These are phyloP conservation scores for Tenebrio molitor DNA, from an alignment of 1,140 invertebrate genomes.

Conservation along the genomic window DNA sequence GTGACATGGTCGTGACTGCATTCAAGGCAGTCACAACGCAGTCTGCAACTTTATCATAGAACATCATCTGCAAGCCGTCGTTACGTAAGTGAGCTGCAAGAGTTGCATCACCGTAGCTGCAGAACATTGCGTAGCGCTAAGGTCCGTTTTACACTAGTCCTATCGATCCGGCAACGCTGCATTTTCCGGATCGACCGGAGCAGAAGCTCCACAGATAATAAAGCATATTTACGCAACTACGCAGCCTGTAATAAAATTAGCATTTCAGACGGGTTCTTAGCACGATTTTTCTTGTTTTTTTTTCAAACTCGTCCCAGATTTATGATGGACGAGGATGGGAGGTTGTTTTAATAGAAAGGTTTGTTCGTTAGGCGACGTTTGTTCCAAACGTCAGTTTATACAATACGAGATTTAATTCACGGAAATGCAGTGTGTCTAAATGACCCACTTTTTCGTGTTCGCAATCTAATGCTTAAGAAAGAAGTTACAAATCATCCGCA, in stretches of 20 bases:
- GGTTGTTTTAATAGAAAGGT: not conserved
- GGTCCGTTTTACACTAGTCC: not conserved
- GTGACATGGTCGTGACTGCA: slow-evolving; percentile 34
- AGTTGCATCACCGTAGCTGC: not conserved
- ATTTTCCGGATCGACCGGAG: slow-evolving; percentile 1
- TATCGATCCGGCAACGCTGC: no score
- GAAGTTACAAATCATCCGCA: slow-evolving; percentile 54
- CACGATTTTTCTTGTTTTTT: slow-evolving; percentile 6
- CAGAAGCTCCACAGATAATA: slow-evolving; percentile 12
- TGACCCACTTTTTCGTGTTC: slow-evolving; percentile 50
- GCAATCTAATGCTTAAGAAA: slow-evolving; percentile 52
- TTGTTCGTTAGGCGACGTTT: not conserved
- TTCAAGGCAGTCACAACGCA: slow-evolving; percentile 25
- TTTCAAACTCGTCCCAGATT: slow-evolving; percentile 19
- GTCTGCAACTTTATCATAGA: slow-evolving; percentile 17
- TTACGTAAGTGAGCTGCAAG: slow-evolving; percentile 27
- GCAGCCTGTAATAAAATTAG: slow-evolving; percentile 13
- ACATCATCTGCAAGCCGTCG: slow-evolving; percentile 29
- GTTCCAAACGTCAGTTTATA: not conserved
- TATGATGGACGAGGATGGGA: not conserved
- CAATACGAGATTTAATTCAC: slow-evolving; percentile 19
- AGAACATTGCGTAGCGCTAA: not conserved
- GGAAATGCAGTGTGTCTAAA: slow-evolving; percentile 49
- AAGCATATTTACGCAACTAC: slow-evolving; percentile 25
- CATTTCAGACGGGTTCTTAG: slow-evolving; percentile 20